Conservation (phyloP, 2,113 vertebrate genomes). For the Lycaon pictus region DNA sequence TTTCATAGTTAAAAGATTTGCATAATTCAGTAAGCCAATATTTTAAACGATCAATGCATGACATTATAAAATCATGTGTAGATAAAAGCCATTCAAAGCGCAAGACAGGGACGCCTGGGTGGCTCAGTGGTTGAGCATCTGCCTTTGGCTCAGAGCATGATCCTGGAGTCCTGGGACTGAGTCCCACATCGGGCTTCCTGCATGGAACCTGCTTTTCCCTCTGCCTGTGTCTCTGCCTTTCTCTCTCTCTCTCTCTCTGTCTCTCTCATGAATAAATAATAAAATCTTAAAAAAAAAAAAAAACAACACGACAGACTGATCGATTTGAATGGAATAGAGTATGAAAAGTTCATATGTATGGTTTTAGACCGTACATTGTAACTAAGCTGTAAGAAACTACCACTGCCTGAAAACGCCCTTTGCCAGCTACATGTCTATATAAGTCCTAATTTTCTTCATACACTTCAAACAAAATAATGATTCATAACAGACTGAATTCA, state of each 20-base stretch:
- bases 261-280: too few relatives aligned
- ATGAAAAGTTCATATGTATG: background rate
- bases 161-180: too few relatives aligned
- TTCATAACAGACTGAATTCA: background rate
- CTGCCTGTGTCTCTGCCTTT: too few relatives aligned
- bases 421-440: background rate
- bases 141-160: too few relatives aligned
- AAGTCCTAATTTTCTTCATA: constrained; percentile 21
- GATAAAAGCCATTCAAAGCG: background rate
- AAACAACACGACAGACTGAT: background rate
- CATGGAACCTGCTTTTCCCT: too few relatives aligned
- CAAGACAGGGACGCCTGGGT: background rate
- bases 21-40: background rate
- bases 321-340: background rate
- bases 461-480: background rate
- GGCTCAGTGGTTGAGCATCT: too few relatives aligned
- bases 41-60: background rate
- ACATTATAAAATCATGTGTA: background rate
- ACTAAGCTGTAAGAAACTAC: background rate
- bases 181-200: too few relatives aligned
- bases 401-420: background rate
- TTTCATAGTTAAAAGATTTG: constrained; percentile 21
- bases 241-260: too few relatives aligned
- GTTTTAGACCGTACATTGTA: background rate
- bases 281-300: too few relatives aligned